Percentiles rank a stretch among this genome's conserved stretches.
phyloP scores from a whole-genome alignment of 2,113 vertebrate species.

The Heloderma charlesbogerti region DNA sequence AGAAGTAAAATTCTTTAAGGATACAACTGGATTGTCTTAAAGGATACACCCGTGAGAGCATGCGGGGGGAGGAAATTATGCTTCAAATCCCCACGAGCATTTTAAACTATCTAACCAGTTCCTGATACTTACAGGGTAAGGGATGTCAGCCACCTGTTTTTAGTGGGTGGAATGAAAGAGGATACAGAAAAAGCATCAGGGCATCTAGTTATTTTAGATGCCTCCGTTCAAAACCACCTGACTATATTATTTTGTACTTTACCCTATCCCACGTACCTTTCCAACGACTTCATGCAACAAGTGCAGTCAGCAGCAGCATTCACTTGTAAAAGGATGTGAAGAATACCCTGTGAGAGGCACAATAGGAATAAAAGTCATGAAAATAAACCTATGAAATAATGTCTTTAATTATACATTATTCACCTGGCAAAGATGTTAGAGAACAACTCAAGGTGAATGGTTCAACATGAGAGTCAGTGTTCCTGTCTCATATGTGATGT shows the following conservation, averaged over 20 bases:
- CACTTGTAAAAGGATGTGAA: not conserved
- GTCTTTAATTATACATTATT: not conserved
- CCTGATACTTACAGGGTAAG: constrained; percentile 2
- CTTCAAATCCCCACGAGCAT: not conserved
- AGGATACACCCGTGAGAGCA: not conserved
- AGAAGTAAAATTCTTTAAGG: not conserved
- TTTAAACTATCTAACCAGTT: not conserved
- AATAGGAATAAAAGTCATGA: not conserved
- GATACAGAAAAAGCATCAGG: constrained; percentile 16
- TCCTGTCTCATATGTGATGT: not conserved
- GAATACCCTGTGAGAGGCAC: not conserved
- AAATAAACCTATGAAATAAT: not conserved
- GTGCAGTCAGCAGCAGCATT: not conserved
- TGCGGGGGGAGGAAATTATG: not conserved
- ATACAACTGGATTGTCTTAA: not conserved
- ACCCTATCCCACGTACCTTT: not conserved
- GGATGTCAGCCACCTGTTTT: constrained; percentile 15
- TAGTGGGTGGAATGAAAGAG: constrained; percentile 19
- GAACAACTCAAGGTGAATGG: not conserved
- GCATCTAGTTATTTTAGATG: constrained; percentile 21
- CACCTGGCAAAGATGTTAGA: not conserved
- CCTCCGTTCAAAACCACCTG: not conserved
- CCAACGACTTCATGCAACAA: not conserved
- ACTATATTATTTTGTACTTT: not conserved
- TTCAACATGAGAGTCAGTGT: not conserved